Percentiles rank a stretch among this genome's conserved stretches.
Evolutionary conservation across 2,888 invertebrate genomes (phyloP).

Genomic region (Aromia moschata): DNA sequence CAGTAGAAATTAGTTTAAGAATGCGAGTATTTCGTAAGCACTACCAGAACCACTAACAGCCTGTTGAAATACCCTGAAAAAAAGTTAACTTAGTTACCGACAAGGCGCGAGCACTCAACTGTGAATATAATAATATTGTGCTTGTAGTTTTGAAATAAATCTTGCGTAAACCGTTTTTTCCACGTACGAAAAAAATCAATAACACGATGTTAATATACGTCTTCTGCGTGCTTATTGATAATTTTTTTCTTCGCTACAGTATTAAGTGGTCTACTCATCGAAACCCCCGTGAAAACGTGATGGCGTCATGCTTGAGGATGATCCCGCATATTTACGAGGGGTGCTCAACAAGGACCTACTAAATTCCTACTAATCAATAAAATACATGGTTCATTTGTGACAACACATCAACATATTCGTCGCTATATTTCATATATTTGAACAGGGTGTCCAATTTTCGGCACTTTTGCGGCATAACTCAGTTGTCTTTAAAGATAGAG

Average conservation of each 20-base stretch:
- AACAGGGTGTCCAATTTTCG: too few species aligned
- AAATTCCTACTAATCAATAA: too few species aligned
- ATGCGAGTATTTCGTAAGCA: conserved; percentile 2
- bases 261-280: neutral
- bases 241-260: neutral
- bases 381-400: too few species aligned
- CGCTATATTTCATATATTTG: too few species aligned
- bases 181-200: neutral
- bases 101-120: conserved; percentile 7
- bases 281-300: neutral
- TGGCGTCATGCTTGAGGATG: neutral
- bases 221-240: neutral
- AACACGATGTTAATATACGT: neutral
- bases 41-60: conserved; percentile 2
- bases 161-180: conserved; percentile 5
- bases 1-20: neutral
- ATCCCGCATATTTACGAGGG: too few species aligned
- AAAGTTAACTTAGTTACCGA: conserved; percentile 11
- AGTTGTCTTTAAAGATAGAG: too few species aligned
- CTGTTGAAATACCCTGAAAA: conserved; percentile 11
- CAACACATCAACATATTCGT: too few species aligned
- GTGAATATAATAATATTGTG: conserved; percentile 4
- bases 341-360: too few species aligned
- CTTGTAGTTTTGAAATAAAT: conserved; percentile 13
- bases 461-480: too few species aligned